A percentile compares a stretch with the other conserved stretches of the same genome.
Conservation (phyloP, 2,888 invertebrate species). For the Nomada lathburiana region DNA sequence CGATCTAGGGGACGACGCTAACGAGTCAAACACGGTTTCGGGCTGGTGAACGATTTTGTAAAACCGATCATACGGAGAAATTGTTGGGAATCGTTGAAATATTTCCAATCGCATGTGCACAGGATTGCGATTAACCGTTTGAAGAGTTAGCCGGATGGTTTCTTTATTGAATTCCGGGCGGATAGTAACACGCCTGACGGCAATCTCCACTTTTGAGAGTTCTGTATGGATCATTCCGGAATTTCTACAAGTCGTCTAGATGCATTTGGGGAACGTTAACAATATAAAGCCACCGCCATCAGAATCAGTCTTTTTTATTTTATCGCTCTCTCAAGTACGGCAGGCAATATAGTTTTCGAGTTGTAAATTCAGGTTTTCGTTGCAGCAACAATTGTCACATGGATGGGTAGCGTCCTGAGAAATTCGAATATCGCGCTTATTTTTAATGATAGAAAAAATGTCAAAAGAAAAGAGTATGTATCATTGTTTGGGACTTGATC, state of each 20-base stretch:
- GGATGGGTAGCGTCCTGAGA: too few species aligned
- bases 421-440: too few species aligned
- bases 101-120: constrained; percentile 17
- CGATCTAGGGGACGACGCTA: constrained; percentile 17
- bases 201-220: not conserved
- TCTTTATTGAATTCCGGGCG: constrained; percentile 9
- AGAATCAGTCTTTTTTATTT: too few species aligned
- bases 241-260: not conserved
- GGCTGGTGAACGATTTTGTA: constrained; percentile 11
- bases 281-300: too few species aligned
- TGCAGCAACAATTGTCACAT: too few species aligned
- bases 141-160: constrained; percentile 11
- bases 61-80: constrained; percentile 6
- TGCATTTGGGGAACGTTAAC: too few species aligned
- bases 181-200: not conserved
- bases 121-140: constrained; percentile 12
- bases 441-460: too few species aligned
- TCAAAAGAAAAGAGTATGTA: too few species aligned
- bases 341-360: not conserved
- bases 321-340: too few species aligned
- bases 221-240: not conserved
- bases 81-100: constrained; percentile 13
- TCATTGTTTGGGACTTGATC: too few species aligned
- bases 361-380: too few species aligned
- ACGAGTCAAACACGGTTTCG: constrained; percentile 24